phyloP scores from a whole-genome alignment of 2,113 vertebrate species.

The Syrmaticus mikado region DNA sequence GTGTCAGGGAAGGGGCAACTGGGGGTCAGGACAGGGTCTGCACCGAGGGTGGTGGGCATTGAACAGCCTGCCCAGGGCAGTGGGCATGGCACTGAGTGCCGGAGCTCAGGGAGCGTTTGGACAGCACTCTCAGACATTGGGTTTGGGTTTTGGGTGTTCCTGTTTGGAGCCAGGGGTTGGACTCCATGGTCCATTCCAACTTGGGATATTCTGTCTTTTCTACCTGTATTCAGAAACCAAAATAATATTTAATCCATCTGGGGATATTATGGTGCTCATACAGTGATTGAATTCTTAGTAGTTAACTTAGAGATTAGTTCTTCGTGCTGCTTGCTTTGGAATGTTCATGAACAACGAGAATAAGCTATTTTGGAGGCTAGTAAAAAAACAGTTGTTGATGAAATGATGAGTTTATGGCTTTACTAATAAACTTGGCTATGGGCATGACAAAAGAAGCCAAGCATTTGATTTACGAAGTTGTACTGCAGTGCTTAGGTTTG shows the following conservation, averaged over 20 bases:
- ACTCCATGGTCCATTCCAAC: background rate
- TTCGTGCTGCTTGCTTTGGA: background rate
- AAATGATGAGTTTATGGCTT: background rate
- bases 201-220: background rate
- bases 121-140: background rate
- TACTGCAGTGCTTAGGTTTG: background rate
- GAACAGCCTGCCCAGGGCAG: no score
- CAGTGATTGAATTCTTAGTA: background rate
- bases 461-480: background rate
- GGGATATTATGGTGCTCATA: background rate
- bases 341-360: background rate
- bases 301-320: background rate
- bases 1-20: no score
- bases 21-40: no score
- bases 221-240: constrained; percentile 6
- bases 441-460: background rate
- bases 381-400: background rate
- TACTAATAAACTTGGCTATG: background rate
- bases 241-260: background rate
- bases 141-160: background rate
- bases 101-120: background rate
- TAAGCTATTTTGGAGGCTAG: background rate
- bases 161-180: background rate
- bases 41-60: no score
- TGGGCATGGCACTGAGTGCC: no score